Conservation (phyloP, 1,140 invertebrate genomes). For the Nasonia vitripennis region DNA sequence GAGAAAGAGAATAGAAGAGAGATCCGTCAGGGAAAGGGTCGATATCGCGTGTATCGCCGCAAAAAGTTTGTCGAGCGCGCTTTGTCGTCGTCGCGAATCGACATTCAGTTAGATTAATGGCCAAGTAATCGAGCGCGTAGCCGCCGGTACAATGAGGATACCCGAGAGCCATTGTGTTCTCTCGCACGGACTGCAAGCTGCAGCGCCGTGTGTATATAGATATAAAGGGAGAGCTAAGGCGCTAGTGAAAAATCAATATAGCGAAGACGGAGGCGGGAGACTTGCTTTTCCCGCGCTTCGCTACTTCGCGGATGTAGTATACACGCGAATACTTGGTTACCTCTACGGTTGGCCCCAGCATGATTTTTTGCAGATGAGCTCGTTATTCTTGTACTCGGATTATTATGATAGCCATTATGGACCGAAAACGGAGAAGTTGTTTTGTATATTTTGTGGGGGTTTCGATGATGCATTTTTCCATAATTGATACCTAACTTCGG, state of each 20-base stretch:
- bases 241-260: constrained; percentile 29
- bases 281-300: neutral
- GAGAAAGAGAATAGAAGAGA: neutral
- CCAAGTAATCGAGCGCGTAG: constrained; percentile 16
- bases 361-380: neutral
- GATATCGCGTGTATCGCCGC: neutral
- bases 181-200: neutral
- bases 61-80: constrained; percentile 5
- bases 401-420: too few species aligned
- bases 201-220: neutral
- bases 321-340: neutral
- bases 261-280: neutral
- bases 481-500: too few species aligned
- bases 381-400: neutral
- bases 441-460: too few species aligned
- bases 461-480: too few species aligned
- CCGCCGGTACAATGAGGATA: constrained; percentile 18
- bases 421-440: too few species aligned
- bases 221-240: neutral
- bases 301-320: neutral
- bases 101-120: constrained; percentile 33
- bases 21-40: neutral
- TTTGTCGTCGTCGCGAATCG: constrained; percentile 27
- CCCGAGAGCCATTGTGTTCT: constrained; percentile 2
- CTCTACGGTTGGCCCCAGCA: neutral